Evolutionary conservation across 2,113 vertebrate genomes (phyloP).

Genomic region (Leucopsar rothschildi): DNA sequence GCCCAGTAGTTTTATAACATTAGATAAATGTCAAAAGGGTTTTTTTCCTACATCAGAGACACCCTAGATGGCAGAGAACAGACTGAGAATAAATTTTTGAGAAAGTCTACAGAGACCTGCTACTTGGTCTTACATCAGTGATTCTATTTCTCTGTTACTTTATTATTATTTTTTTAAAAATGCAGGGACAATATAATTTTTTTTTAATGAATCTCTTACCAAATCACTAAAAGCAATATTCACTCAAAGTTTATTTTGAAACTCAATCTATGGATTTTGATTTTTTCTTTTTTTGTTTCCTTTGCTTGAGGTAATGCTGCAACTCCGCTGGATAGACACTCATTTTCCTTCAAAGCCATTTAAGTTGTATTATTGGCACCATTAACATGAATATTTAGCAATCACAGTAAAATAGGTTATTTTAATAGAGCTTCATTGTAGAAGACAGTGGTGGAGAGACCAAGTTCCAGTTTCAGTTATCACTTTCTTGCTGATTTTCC

Average conservation of each 20-base stretch:
- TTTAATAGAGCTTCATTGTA: neutral
- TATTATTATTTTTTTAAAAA: neutral
- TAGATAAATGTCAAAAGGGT: neutral
- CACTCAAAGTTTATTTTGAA: neutral
- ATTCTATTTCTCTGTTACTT: neutral
- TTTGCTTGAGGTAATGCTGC: neutral
- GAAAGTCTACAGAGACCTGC: neutral
- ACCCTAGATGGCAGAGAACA: neutral
- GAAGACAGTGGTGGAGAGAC: neutral
- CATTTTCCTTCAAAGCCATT: neutral
- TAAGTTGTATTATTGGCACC: neutral
- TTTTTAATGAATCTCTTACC: neutral
- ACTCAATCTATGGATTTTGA: neutral
- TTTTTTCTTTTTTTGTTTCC: fast-evolving
- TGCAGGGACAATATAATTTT: fast-evolving
- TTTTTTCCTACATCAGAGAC: neutral
- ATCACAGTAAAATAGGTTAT: neutral
- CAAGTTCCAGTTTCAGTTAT: neutral
- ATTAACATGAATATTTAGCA: neutral
- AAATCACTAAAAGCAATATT: neutral
- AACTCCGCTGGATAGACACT: neutral
- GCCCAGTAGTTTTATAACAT: neutral
- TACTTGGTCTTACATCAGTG: fast-evolving
- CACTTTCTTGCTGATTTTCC: neutral
- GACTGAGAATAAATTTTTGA: neutral